Percentiles rank a stretch among this genome's conserved stretches.
phyloP scores from a whole-genome alignment of 2,888 invertebrate genomes.

The Lymantria dispar region DNA sequence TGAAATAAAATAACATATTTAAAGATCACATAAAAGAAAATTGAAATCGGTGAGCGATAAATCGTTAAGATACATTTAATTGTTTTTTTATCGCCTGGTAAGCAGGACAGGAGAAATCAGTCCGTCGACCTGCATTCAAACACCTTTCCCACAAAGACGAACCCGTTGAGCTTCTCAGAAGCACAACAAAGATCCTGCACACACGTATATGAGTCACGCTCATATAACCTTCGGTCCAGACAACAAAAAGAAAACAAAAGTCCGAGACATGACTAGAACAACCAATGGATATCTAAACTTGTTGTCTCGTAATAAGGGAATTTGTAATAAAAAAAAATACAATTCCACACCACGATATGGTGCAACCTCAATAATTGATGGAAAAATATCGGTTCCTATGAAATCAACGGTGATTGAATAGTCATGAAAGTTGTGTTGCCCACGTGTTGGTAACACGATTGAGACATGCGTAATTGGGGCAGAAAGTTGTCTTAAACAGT shows the following conservation, averaged over 20 bases:
- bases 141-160: conserved; percentile 74
- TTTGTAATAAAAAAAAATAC: conserved; percentile 1
- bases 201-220: conserved; percentile 68
- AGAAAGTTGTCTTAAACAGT: conserved; percentile 71
- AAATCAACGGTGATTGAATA: conserved; percentile 5
- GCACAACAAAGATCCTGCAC: conserved; percentile 77
- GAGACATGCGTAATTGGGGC: conserved; percentile 59
- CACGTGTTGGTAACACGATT: conserved; percentile 24
- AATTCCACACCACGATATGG: background rate
- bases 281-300: conserved; percentile 12
- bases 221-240: conserved; percentile 59
- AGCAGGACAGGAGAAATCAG: conserved; percentile 68
- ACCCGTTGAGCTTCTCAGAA: conserved; percentile 72
- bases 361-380: background rate
- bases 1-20: background rate
- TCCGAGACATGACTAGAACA: conserved; percentile 7
- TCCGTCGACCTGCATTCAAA: conserved; percentile 72
- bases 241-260: conserved; percentile 44
- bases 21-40: conserved; percentile 28
- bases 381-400: background rate
- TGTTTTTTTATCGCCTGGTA: conserved; percentile 39
- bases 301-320: background rate
- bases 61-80: conserved; percentile 32
- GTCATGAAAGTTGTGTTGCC: conserved; percentile 24
- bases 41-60: conserved; percentile 34